Evolutionary conservation across 1,140 invertebrate species (phyloP).

Genomic region (Acromyrmex echinatior): DNA sequence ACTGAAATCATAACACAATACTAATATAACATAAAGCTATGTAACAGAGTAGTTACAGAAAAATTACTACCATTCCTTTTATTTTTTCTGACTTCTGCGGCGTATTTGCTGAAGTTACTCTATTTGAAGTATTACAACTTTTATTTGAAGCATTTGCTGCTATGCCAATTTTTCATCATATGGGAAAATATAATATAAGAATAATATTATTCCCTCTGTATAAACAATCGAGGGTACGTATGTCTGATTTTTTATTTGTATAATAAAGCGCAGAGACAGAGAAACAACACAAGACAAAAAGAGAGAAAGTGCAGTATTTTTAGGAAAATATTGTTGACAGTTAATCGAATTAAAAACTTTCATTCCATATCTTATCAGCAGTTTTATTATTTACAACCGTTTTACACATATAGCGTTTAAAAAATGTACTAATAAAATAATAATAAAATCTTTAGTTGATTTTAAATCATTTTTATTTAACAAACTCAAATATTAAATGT

Average conservation of each 20-base stretch:
- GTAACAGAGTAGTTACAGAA: too few species aligned
- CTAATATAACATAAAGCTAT: too few species aligned
- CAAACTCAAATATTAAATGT: not conserved
- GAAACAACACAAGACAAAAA: not conserved
- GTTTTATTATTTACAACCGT: too few species aligned
- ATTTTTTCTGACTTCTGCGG: too few species aligned
- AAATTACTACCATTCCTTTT: too few species aligned
- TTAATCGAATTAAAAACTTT: too few species aligned
- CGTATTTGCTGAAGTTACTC: too few species aligned
- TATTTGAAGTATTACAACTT: not conserved
- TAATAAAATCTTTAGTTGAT: not conserved
- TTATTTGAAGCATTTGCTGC: not conserved
- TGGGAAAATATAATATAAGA: not conserved
- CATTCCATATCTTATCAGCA: too few species aligned
- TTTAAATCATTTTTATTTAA: not conserved
- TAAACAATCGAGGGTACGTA: slow-evolving; percentile 31
- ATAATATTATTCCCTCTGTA: not conserved
- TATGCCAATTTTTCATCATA: slow-evolving; percentile 1
- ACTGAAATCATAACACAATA: too few species aligned
- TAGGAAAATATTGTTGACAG: slow-evolving; percentile 43
- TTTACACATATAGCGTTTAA: not conserved
- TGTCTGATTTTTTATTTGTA: not conserved
- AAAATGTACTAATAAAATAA: not conserved
- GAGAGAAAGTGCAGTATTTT: slow-evolving; percentile 26
- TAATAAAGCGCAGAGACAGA: not conserved